Base-by-base conservation (phyloP, 2,888 invertebrate species). In the Napeogenes inachia region DNA sequence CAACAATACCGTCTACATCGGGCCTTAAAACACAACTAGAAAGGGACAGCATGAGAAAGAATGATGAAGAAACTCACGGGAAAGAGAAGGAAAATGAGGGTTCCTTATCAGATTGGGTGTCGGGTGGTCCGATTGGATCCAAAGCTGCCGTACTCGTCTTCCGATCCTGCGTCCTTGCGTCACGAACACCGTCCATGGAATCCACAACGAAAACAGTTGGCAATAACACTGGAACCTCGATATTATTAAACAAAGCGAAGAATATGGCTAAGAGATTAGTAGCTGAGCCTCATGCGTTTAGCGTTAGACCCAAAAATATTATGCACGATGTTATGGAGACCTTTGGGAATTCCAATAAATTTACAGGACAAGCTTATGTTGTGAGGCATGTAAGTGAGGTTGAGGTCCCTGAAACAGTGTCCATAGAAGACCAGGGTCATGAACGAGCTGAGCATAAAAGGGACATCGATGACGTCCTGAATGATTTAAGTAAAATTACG, bases 91-190 rank as follows among this genome's bases (percentile, higher is more conserved):
- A 83, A 58, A 78, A 77, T 56, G 85, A 87, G 35, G 87, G 81
- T 2, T 82, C 81, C 61, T 61, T 89, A 46, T 69, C 84, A 10
- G 90, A 89, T 74, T 93, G 93, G 93, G 78, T 93, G 60, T 89
- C 92, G 45, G 92, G 93, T 60, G 93, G 93, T 21, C 89, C 86
- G 38, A 72, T 92, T 68, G 94, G 94, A 30, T 91, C 93, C 2
- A 93, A 92, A 62, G 93, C 91, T 60, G 92, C 94, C 4, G 92
- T 94, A 56, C 87, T 95, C 60, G 91, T 94, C 56, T 95, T 95
- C 82, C 89, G 93, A 71, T 94, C 94, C 73, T 92, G 92, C 68
- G 93, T 93, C 54, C 82, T 94, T 67, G 93, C 93, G 0, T 75
- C 80, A 1, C 71, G 81, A 30, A 84, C 86, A 2, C 85, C 89